These are phyloP conservation scores for Epizoanthus illoricatus DNA, from an alignment of 92 coral and sea anemone species.

Conservation along the genomic window DNA sequence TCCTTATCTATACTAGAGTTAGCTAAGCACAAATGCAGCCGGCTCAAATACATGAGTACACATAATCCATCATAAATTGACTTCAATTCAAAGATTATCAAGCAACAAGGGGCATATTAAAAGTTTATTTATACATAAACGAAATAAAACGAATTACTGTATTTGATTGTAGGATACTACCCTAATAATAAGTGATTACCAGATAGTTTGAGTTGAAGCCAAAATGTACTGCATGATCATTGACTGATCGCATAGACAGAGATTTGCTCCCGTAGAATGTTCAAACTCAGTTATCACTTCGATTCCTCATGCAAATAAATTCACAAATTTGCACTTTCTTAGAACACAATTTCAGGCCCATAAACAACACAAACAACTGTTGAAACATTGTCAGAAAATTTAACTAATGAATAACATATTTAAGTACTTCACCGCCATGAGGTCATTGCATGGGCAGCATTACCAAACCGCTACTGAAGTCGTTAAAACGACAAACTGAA, in stretches of 20 bases:
- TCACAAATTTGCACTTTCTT: neutral
- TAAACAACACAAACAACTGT: neutral
- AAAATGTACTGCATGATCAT: no score
- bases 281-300: no score
- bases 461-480: neutral
- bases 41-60: neutral
- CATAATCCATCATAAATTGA: neutral
- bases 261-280: no score
- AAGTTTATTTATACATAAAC: neutral
- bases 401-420: conserved; percentile 12
- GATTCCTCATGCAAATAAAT: neutral
- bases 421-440: neutral
- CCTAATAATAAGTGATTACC: conserved; percentile 1
- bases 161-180: neutral
- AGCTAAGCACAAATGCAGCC: neutral
- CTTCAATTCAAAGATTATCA: conserved; percentile 34
- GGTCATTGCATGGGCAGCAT: conserved; percentile 9
- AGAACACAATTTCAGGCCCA: neutral
- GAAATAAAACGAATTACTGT: neutral
- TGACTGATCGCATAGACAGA: no score
- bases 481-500: neutral
- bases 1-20: neutral
- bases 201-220: neutral
- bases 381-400: neutral
- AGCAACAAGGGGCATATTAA: conserved; percentile 29